Base-by-base conservation (phyloP, 2,113 vertebrate species). In the Alethe castanea region DNA sequence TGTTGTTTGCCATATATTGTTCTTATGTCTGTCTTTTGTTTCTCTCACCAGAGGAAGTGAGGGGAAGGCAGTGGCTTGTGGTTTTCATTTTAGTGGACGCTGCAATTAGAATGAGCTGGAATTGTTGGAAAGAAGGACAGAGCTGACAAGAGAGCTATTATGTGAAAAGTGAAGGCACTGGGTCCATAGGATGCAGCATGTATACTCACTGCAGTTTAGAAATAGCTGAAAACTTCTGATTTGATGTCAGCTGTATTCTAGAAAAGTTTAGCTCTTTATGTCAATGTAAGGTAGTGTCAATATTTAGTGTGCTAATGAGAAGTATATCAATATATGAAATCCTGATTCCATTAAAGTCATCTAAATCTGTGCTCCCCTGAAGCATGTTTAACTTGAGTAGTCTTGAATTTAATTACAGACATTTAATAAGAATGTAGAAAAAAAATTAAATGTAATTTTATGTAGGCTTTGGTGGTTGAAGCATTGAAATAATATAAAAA, bases 241-340 rank as follows among this genome's bases (percentile, higher is more conserved):
- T 79, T 66, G 17, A 25, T 57, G 42, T 50, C n/a, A 69, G 26
- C 31, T 83, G 8, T 52, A 38, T 12, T 24, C 48, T 28, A 52
- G 18, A 72, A 88, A 80, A 69, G 35, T 48, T 83, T 45, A 65
- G 11, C 3, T 83, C 17, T 81, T 67, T 72, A 52, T 40, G 17
- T 26, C 29, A 48, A 20, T 61, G n/a, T 48, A 69, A 61, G 13
- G 2, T 48, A 83, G 7, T 42, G 48, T 78, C 80, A 95, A 87
- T 95, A 72, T 89, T 91, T 74, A 94, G 71, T 54, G 91, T 86
- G 72, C 81, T 94, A 78, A 95, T 94, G 61, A 95, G 62, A 91
- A 90, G 19, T 29, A 59, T 66, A 91, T 92, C 45, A 80, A 52
- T 82, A 94, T 54, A 86, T 44, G 50, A 94, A 96, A 95, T 38